Percentiles rank a stretch among this genome's conserved stretches.
Evolutionary conservation across 2,113 vertebrate species (phyloP).

Genomic region (Lonchura striata): DNA sequence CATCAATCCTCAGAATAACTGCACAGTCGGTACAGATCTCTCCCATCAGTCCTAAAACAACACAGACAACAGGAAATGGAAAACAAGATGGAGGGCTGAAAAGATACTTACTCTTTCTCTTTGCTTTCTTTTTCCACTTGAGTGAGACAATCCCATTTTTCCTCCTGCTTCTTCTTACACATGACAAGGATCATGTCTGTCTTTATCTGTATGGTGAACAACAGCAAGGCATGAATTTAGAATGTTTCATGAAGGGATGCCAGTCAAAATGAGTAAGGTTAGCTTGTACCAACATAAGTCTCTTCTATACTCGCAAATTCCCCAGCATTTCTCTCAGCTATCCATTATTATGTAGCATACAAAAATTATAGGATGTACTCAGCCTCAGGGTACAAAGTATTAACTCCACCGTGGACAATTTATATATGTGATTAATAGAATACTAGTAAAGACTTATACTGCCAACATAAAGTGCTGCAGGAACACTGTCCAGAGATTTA

Average conservation of each 20-base stretch:
- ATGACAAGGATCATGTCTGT: conserved; percentile 90
- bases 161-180: conserved; percentile 88
- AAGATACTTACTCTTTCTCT: conserved; percentile 90
- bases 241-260: not conserved
- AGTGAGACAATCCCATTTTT: conserved; percentile 94
- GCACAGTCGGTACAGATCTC: not conserved
- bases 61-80: not conserved
- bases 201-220: conserved; percentile 81
- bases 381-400: not conserved
- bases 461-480: not conserved
- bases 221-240: not conserved
- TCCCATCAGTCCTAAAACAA: not conserved
- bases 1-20: not conserved
- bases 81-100: not conserved
- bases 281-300: not conserved
- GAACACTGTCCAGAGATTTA: not conserved
- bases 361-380: not conserved
- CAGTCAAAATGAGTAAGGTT: not conserved
- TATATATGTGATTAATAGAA: not conserved
- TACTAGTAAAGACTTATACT: not conserved
- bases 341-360: not conserved
- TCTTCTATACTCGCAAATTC: not conserved
- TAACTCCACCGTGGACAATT: not conserved
- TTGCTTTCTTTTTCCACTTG: conserved; percentile 91
- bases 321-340: not conserved